A percentile compares a stretch with the other conserved stretches of the same genome.
These are phyloP conservation scores for Rhagium mordax DNA, from an alignment of 2,888 invertebrate genomes.

Conservation along the genomic window DNA sequence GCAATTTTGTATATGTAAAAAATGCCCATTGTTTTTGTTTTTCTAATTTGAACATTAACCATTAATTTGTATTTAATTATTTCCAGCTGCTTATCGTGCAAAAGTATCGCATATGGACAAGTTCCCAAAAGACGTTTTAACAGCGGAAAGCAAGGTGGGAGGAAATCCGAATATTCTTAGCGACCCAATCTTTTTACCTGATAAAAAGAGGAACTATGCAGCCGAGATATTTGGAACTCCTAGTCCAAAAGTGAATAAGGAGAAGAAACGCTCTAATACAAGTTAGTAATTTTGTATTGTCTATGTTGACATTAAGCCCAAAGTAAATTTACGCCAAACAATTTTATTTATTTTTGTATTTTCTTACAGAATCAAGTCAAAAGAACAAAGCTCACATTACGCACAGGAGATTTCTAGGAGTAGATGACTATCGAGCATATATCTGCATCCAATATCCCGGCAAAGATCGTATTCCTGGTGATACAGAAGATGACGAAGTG, in stretches of 20 bases:
- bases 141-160: conserved; percentile 81
- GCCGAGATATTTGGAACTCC: conserved; percentile 71
- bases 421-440: conserved; percentile 75
- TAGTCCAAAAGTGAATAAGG: conserved; percentile 58
- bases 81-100: conserved; percentile 73
- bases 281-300: conserved; percentile 42
- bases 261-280: conserved; percentile 41
- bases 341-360: too few species aligned
- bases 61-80: conserved; percentile 23
- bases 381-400: conserved; percentile 65
- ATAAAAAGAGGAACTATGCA: conserved; percentile 72
- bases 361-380: conserved; percentile 45
- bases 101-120: conserved; percentile 83
- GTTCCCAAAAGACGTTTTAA: conserved; percentile 83
- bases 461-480: conserved; percentile 55
- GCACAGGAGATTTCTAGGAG: conserved; percentile 71
- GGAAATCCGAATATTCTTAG: conserved; percentile 82
- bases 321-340: too few species aligned
- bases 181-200: conserved; percentile 73
- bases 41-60: too few species aligned
- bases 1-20: too few species aligned
- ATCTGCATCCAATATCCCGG: conserved; percentile 76
- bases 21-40: not conserved
- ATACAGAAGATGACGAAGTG: conserved; percentile 56
- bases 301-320: too few species aligned